Percentiles rank a stretch among this genome's conserved stretches.
phyloP scores from a whole-genome alignment of 2,113 vertebrate genomes.

The Megaceryle maxima region DNA sequence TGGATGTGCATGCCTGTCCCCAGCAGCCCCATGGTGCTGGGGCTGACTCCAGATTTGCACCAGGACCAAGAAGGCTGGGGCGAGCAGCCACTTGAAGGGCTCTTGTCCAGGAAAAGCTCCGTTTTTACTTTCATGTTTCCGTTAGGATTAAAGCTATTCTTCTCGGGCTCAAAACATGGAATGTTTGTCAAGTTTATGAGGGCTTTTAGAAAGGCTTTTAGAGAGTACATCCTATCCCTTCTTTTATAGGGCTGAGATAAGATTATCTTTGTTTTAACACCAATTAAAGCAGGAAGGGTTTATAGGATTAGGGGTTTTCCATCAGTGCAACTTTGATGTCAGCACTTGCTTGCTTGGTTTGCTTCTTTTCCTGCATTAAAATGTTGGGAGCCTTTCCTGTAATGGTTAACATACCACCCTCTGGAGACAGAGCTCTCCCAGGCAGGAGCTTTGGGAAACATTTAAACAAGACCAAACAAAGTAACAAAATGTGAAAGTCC shows the following conservation, averaged over 20 bases:
- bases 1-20: fast-evolving
- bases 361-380: not conserved
- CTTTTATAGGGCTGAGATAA: slow-evolving; percentile 57
- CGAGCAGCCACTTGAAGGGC: not conserved
- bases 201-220: slow-evolving; percentile 50
- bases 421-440: not conserved
- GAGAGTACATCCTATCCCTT: not conserved
- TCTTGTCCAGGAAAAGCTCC: not conserved
- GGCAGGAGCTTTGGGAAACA: slow-evolving; percentile 6
- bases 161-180: not conserved
- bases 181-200: slow-evolving; percentile 64
- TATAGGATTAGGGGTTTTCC: slow-evolving; percentile 53
- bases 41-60: not conserved
- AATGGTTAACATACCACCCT: not conserved
- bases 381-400: not conserved
- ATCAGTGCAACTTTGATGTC: slow-evolving; percentile 53
- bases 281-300: slow-evolving; percentile 64
- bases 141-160: not conserved
- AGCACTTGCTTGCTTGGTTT: not conserved
- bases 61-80: not conserved
- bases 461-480: slow-evolving; percentile 53
- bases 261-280: slow-evolving; percentile 70
- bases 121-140: not conserved
- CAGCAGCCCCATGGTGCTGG: not conserved
- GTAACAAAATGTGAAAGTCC: not conserved